Base-by-base conservation (phyloP, 1,140 invertebrate species). In the Atta cephalotes region DNA sequence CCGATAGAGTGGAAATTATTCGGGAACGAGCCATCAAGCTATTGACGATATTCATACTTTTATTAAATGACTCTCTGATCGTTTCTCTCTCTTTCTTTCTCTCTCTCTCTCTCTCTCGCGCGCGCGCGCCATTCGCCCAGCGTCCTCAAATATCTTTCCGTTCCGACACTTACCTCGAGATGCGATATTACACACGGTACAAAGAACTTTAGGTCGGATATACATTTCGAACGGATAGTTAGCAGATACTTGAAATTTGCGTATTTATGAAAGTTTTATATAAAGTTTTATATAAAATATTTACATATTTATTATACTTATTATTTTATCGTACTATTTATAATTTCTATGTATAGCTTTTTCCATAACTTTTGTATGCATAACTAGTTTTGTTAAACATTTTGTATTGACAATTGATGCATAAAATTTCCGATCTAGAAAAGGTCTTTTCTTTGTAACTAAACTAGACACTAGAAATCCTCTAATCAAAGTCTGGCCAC, bases 31-130 rank as follows among this genome's bases (percentile, higher is more conserved):
- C 66, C 90, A 93, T 93, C 84, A 93, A 94, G 93, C 95, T 95
- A 95, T 95, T 94, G 94, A 93, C 93, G 94, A 95, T 95, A 95
- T 95, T 95, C 94, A 94, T 95, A 95, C 94, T 95, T 95, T 95
- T 95, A 95, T 95, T 95, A 95, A 95, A 95, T 93, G 92, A 92
- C 90, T 92, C 92, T 91, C 89, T 68, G 89, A 91, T 86, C 82
- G 87, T 91, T 81, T 68, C 21, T 63, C 21, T 58, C 1, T 28
- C 28, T 28, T 1, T 28, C 28, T 28, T 1, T 28, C 28, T 28
- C 28, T 28, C 31, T 31, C 31, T 31, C 31, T 35, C 31, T 35
- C 31, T 35, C 31, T 35, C 31, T 35, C 31, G 31, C 31, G 31
- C 31, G 31, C 4, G 31, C 31, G 31, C 51, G 14, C 35, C 25